These are phyloP conservation scores for Drosophila parthenogenetica DNA, from an alignment of 2,888 invertebrate genomes.

Conservation along the genomic window DNA sequence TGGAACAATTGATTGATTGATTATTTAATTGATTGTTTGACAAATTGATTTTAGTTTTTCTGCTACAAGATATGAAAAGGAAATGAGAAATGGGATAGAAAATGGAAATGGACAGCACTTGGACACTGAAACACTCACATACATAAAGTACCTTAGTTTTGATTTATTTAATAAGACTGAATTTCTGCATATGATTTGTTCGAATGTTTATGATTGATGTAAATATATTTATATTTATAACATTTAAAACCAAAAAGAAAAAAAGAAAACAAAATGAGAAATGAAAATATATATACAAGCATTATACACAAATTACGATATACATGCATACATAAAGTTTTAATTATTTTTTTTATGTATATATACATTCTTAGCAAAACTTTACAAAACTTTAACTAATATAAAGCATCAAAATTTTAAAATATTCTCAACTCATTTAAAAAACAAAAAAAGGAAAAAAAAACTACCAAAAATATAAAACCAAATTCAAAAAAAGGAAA, in stretches of 20 bases:
- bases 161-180: conserved; percentile 83
- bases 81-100: not conserved
- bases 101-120: not conserved
- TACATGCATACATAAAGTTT: conserved; percentile 48
- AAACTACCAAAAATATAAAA: conserved; percentile 34
- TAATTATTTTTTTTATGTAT: conserved; percentile 63
- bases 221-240: conserved; percentile 54
- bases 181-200: conserved; percentile 77
- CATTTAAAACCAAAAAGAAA: conserved; percentile 1
- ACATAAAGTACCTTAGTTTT: conserved; percentile 75
- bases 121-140: conserved; percentile 8
- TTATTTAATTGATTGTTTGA: not conserved
- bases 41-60: not conserved
- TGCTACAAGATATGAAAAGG: not conserved
- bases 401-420: conserved; percentile 74
- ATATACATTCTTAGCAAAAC: conserved; percentile 61
- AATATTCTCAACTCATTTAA: conserved; percentile 75
- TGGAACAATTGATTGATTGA: not conserved
- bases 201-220: conserved; percentile 57
- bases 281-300: conserved; percentile 17
- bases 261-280: too few species aligned
- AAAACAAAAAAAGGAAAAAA: conserved; percentile 24
- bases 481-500: conserved; percentile 8
- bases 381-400: conserved; percentile 79
- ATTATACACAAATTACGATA: conserved; percentile 38